Conservation (phyloP, 2,888 invertebrate species). For the Oegoconia quadripuncta region DNA sequence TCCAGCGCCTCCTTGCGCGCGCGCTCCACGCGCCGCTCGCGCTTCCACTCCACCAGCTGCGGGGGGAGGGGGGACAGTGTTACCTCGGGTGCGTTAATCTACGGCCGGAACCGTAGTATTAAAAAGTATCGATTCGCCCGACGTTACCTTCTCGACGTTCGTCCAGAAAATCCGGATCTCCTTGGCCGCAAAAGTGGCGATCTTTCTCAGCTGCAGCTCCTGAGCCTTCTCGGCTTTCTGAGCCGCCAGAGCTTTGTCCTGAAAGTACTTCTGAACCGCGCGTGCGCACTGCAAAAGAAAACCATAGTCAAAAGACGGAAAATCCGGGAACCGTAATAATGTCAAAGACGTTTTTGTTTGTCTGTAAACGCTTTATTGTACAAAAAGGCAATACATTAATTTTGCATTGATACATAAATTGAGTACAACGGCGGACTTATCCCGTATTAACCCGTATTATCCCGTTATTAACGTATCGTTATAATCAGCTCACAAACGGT, state of each 20-base stretch:
- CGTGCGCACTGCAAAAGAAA: conserved; percentile 83
- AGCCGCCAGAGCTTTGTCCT: conserved; percentile 93
- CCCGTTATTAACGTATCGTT: too few species aligned
- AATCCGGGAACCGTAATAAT: too few species aligned
- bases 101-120: neutral
- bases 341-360: too few species aligned
- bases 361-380: too few species aligned
- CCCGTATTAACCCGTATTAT: too few species aligned
- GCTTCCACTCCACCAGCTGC: conserved; percentile 94
- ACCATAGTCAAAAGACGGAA: neutral
- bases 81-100: too few species aligned
- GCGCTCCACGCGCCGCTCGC: conserved; percentile 94
- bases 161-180: conserved; percentile 97
- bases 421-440: too few species aligned
- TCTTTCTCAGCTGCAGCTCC: conserved; percentile 89
- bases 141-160: conserved; percentile 93
- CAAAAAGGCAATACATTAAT: too few species aligned
- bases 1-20: conserved; percentile 96
- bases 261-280: conserved; percentile 94
- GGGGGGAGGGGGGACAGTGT: too few species aligned
- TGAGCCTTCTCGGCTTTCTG: conserved; percentile 95
- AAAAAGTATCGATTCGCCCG: too few species aligned
- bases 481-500: too few species aligned
- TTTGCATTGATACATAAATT: too few species aligned
- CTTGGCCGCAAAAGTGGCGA: conserved; percentile 94